phyloP scores from a whole-genome alignment of 2,888 invertebrate species.

The Drosophila algonquin region DNA sequence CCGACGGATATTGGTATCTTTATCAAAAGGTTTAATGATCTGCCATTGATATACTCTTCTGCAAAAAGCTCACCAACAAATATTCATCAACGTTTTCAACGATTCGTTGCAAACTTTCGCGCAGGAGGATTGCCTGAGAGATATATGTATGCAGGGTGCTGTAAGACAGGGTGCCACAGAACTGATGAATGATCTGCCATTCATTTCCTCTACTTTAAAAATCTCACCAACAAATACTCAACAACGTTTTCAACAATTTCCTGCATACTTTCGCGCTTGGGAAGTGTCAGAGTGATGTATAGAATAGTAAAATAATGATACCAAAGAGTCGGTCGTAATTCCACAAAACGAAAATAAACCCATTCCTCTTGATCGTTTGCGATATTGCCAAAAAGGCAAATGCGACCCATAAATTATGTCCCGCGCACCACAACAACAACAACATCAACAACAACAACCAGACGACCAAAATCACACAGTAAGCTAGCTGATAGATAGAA shows the following conservation, averaged over 20 bases:
- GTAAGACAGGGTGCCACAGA: no score
- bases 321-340: slow-evolving; percentile 36
- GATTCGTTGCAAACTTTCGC: no score
- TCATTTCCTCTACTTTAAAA: no score
- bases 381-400: slow-evolving; percentile 60
- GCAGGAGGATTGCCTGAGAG: no score
- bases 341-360: slow-evolving; percentile 29
- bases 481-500: slow-evolving; percentile 35
- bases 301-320: neutral
- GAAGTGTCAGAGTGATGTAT: slow-evolving; percentile 1
- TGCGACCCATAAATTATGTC: slow-evolving; percentile 66
- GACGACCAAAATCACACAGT: slow-evolving; percentile 4
- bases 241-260: neutral
- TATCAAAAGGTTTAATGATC: no score
- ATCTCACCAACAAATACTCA: neutral
- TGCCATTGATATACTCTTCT: no score
- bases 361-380: slow-evolving; percentile 27
- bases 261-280: no score
- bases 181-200: no score
- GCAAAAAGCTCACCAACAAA: no score
- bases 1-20: no score
- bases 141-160: no score
- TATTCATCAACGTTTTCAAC: no score
- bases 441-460: slow-evolving; percentile 1
- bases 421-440: slow-evolving; percentile 26